Evolutionary conservation across 1,140 invertebrate genomes (phyloP).

Genomic region (Bombus pascuorum): DNA sequence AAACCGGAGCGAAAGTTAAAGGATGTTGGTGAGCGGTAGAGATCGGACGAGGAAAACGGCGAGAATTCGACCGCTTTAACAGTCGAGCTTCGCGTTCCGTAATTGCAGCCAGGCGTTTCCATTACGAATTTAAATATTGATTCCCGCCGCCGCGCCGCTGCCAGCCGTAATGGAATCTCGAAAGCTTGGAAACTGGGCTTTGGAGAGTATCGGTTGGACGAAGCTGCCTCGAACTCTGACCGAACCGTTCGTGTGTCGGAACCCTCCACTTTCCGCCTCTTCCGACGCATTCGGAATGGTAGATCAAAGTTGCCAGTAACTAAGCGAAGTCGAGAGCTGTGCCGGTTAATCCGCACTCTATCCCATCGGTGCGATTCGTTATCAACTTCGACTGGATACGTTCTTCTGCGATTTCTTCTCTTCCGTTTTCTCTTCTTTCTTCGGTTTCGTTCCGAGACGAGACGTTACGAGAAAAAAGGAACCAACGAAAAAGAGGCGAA

Average conservation of each 20-base stretch:
- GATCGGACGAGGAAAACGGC: background rate
- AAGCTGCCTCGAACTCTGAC: background rate
- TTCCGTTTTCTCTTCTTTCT: background rate
- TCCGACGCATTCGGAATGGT: constrained; percentile 59
- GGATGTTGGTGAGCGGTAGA: background rate
- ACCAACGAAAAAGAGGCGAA: background rate
- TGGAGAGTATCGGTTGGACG: constrained; percentile 37
- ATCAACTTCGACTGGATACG: constrained; percentile 26
- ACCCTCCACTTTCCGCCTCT: constrained; percentile 3
- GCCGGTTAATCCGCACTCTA: constrained; percentile 22
- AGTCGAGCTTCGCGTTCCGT: constrained; percentile 22
- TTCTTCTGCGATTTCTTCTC: background rate
- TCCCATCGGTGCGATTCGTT: constrained; percentile 27
- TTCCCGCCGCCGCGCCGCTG: constrained; percentile 54
- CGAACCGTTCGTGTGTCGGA: background rate
- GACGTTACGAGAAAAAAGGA: too few relatives aligned
- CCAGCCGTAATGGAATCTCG: constrained; percentile 70
- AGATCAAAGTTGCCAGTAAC: constrained; percentile 72
- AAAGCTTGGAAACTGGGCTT: constrained; percentile 53
- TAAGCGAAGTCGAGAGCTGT: constrained; percentile 55
- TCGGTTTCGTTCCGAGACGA: too few relatives aligned
- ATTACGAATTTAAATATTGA: constrained; percentile 78
- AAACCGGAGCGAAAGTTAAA: background rate
- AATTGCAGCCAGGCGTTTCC: constrained; percentile 56
- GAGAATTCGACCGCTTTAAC: constrained; percentile 29